A percentile compares a stretch with the other conserved stretches of the same genome.
These are phyloP conservation scores for Nephotettix cincticeps DNA, from an alignment of 1,140 invertebrate genomes.

Conservation along the genomic window DNA sequence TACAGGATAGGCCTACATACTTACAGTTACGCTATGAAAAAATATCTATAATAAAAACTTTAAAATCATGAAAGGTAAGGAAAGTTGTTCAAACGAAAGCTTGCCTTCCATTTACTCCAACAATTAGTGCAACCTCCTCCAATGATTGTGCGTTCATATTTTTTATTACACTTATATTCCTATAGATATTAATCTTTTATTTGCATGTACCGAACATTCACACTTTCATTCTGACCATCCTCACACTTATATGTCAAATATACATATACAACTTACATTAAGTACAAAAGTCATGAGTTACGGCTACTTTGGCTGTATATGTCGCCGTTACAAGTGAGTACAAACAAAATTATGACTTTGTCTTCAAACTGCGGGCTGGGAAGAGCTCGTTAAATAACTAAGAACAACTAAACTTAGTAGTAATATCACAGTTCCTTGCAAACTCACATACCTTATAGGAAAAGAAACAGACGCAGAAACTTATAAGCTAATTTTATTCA, in stretches of 20 bases:
- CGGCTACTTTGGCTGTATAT: neutral
- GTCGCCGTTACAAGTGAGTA: neutral
- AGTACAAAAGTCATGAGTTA: constrained; percentile 10
- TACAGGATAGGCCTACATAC: neutral
- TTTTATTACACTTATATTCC: neutral
- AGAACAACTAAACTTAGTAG: constrained; percentile 1
- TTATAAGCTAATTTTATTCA: neutral
- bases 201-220: neutral
- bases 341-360: neutral
- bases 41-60: neutral
- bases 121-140: neutral
- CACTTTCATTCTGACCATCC: neutral
- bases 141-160: constrained; percentile 1
- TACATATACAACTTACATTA: neutral
- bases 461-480: neutral
- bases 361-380: neutral
- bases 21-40: neutral
- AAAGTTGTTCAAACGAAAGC: neutral
- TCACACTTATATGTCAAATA: neutral
- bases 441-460: neutral
- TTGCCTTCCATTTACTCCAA: neutral
- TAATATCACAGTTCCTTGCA: constrained; percentile 9
- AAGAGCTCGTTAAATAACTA: neutral
- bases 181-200: neutral
- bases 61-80: neutral